These are phyloP conservation scores for Poecilia wingei DNA, from an alignment of 2,797 vertebrate species.

Conservation along the genomic window DNA sequence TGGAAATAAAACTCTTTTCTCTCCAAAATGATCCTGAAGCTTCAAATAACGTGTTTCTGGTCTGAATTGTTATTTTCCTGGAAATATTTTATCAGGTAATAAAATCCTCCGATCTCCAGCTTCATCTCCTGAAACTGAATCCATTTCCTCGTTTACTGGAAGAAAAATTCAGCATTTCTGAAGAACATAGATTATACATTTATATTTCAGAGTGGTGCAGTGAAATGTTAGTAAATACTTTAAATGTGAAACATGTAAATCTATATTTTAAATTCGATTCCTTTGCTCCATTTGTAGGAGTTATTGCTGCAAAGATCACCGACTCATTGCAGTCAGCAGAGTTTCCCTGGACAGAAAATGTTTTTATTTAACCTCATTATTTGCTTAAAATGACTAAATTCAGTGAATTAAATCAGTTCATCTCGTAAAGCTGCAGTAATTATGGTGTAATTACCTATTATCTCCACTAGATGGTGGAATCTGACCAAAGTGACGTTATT, in stretches of 20 bases:
- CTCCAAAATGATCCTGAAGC: not conserved
- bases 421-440: too few relatives aligned
- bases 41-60: not conserved
- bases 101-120: too few relatives aligned
- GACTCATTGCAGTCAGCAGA: not conserved
- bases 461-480: not conserved
- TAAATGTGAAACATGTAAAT: not conserved
- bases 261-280: not conserved
- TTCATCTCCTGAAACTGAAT: not conserved
- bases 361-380: not conserved
- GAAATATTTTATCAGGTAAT: not conserved
- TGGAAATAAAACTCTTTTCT: not conserved
- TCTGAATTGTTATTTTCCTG: not conserved
- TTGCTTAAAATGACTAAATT: not conserved
- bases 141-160: not conserved
- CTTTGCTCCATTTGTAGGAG: not conserved
- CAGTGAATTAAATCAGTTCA: not conserved
- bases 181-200: not conserved
- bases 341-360: not conserved
- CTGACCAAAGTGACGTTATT: not conserved
- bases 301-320: not conserved
- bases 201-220: not conserved
- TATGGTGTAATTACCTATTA: not conserved
- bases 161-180: not conserved
- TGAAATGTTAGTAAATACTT: not conserved